These are phyloP conservation scores for Crenichthys baileyi DNA, from an alignment of 2,797 vertebrate species.

Conservation along the genomic window DNA sequence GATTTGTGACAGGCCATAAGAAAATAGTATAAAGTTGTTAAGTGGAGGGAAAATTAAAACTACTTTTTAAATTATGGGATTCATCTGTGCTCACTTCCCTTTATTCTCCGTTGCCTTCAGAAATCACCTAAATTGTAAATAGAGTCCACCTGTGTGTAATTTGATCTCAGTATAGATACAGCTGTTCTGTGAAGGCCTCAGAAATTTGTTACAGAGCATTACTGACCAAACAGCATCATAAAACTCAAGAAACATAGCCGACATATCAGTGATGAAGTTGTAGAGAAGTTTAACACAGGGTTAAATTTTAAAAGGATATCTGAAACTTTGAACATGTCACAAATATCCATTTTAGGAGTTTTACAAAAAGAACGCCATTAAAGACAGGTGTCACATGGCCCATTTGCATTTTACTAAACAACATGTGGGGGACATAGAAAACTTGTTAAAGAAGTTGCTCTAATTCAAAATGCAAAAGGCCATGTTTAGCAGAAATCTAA, in stretches of 20 bases:
- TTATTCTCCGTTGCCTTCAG: background rate
- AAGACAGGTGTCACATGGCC: background rate
- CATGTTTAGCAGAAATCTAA: background rate
- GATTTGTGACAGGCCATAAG: background rate
- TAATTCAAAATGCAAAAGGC: background rate
- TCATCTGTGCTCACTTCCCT: too few relatives aligned
- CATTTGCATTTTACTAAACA: background rate
- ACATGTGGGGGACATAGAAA: background rate
- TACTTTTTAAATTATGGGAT: background rate
- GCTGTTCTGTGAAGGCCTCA: background rate
- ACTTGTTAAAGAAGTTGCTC: background rate
- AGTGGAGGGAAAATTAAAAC: background rate
- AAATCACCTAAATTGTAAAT: background rate
- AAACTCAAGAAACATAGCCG: background rate
- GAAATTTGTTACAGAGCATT: background rate
- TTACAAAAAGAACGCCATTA: background rate
- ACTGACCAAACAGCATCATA: background rate
- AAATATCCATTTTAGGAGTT: background rate
- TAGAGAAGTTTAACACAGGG: background rate
- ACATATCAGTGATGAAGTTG: background rate
- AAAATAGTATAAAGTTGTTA: background rate
- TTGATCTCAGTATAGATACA: background rate
- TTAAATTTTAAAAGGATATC: background rate
- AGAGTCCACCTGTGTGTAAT: background rate
- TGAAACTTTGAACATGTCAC: background rate